Conservation (phyloP, 2,797 vertebrate genomes). For the Protonibea diacanthus region DNA sequence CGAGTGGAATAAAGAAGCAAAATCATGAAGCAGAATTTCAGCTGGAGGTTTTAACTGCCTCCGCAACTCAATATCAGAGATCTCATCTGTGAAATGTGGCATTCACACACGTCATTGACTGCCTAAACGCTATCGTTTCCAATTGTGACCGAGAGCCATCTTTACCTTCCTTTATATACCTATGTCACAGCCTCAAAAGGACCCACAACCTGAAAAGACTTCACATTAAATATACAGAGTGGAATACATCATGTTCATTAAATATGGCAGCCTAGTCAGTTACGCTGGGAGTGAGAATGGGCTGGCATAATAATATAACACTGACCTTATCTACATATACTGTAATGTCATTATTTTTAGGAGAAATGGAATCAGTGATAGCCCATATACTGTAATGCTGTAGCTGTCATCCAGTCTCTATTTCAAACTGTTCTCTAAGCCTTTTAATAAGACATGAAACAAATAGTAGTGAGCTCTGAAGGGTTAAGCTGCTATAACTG, state of each 20-base stretch:
- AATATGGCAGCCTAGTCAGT: too few relatives aligned
- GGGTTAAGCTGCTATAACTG: conserved; percentile 67
- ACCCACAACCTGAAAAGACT: not conserved
- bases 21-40: not conserved
- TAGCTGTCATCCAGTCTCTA: not conserved
- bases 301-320: not conserved
- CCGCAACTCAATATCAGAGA: not conserved
- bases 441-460: conserved; percentile 11
- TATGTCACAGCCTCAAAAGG: conserved; percentile 1
- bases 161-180: not conserved
- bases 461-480: conserved; percentile 41
- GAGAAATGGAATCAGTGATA: not conserved
- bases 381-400: not conserved
- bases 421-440: not conserved
- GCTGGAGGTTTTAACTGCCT: not conserved
- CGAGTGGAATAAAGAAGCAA: not conserved
- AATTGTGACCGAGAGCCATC: not conserved
- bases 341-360: conserved; percentile 2
- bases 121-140: not conserved
- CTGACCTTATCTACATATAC: not conserved
- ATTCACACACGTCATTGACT: conserved; percentile 1
- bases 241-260: too few relatives aligned
- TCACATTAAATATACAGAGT: not conserved
- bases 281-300: too few relatives aligned
- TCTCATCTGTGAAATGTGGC: conserved; percentile 15